Conservation (phyloP, 2,888 invertebrate genomes). For the Enchytraeus crypticus region DNA sequence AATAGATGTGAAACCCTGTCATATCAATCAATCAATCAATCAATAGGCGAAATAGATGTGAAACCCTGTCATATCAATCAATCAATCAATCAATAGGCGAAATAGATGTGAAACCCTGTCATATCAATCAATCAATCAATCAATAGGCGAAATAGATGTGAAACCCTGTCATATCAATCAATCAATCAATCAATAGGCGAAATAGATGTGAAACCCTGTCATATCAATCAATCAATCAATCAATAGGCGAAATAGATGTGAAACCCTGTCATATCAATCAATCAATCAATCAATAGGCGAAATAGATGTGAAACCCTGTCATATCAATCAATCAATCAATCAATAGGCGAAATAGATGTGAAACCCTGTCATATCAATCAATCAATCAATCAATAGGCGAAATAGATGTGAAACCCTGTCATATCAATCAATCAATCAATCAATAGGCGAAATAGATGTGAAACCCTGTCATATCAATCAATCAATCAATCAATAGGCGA, state of each 20-base stretch:
- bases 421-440: too few relatives aligned
- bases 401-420: constrained; percentile 42
- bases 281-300: constrained; percentile 42
- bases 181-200: constrained; percentile 42
- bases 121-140: too few relatives aligned
- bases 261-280: constrained; percentile 33
- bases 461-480: constrained; percentile 33
- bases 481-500: constrained; percentile 42
- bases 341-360: constrained; percentile 48
- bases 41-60: constrained; percentile 48
- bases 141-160: constrained; percentile 48
- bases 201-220: constrained; percentile 42
- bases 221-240: too few relatives aligned
- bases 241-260: constrained; percentile 48
- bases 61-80: constrained; percentile 33
- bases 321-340: too few relatives aligned
- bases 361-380: constrained; percentile 33
- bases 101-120: constrained; percentile 42
- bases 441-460: constrained; percentile 48
- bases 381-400: constrained; percentile 42
- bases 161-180: constrained; percentile 33
- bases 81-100: constrained; percentile 42
- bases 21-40: too few relatives aligned
- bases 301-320: constrained; percentile 42
- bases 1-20: constrained; percentile 42